A percentile compares a stretch with the other conserved stretches of the same genome.
These are phyloP conservation scores for Acanthaster planci DNA, from an alignment of 35 echinoderm and acorn worm species.

Conservation along the genomic window DNA sequence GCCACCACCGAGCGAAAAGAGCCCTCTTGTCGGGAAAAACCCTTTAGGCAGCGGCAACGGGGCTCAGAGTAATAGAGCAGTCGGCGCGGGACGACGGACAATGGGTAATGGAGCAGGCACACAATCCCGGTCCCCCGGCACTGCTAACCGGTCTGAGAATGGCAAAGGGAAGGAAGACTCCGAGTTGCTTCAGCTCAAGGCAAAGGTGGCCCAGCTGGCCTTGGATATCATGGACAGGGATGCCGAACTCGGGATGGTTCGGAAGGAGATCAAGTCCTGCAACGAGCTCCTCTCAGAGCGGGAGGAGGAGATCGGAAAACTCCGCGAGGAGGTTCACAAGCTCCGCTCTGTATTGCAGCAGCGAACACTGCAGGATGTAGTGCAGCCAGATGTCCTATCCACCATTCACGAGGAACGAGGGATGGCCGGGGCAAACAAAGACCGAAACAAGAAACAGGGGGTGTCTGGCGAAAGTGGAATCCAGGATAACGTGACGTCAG, in stretches of 20 bases:
- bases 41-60: background rate
- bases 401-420: constrained; percentile 61
- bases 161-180: constrained; percentile 2
- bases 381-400: constrained; percentile 36
- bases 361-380: constrained; percentile 30
- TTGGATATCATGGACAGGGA: constrained; percentile 65
- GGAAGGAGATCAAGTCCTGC: constrained; percentile 47
- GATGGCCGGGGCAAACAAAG: constrained; percentile 34
- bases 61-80: background rate
- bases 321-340: constrained; percentile 91
- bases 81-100: background rate
- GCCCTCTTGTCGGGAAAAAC: background rate
- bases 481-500: constrained; percentile 27
- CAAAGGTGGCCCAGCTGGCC: constrained; percentile 61
- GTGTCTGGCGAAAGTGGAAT: constrained; percentile 91
- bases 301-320: constrained; percentile 65
- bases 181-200: constrained; percentile 62
- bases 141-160: constrained; percentile 1
- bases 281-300: constrained; percentile 45
- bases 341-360: constrained; percentile 75
- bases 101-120: constrained; percentile 44
- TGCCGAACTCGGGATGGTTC: constrained; percentile 46
- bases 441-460: constrained; percentile 95
- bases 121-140: background rate
- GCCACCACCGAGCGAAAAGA: constrained; percentile 1